Percentiles rank a stretch among this genome's conserved stretches.
These are phyloP conservation scores for Dendrocincla fuliginosa DNA, from an alignment of 2,797 vertebrate species.

Conservation along the genomic window DNA sequence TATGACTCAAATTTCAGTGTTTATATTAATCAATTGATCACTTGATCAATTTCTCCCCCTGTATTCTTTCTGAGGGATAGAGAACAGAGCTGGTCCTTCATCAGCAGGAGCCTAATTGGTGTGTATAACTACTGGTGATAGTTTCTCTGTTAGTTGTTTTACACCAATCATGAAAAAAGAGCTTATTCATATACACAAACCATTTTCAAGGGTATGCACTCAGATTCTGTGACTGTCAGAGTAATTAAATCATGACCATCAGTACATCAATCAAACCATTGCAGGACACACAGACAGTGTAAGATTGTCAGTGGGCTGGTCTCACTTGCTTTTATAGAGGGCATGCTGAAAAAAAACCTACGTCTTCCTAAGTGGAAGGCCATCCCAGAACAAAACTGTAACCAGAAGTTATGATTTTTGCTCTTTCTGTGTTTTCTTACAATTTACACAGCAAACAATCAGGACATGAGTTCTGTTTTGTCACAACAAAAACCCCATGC, in stretches of 20 bases:
- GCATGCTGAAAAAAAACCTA: background rate
- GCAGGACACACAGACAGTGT: background rate
- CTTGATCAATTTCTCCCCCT: background rate
- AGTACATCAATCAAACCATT: background rate
- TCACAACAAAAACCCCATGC: fast-evolving
- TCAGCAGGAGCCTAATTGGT: fast-evolving
- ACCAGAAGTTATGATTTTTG: background rate
- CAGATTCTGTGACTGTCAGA: background rate
- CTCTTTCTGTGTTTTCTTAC: background rate
- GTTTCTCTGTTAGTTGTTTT: background rate
- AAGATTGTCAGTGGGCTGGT: background rate
- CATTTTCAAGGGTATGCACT: background rate
- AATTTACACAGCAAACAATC: background rate
- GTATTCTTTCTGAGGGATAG: background rate
- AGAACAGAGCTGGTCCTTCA: background rate
- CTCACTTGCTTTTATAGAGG: background rate
- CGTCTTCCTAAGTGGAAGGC: background rate
- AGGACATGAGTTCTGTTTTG: background rate
- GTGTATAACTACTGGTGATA: background rate
- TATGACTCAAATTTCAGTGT: background rate
- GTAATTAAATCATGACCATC: background rate
- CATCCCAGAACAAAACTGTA: background rate
- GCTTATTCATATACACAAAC: background rate
- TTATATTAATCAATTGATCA: background rate
- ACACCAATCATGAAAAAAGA: background rate